Conservation (phyloP, 2,888 invertebrate genomes). For the Clistopyga incitator region DNA sequence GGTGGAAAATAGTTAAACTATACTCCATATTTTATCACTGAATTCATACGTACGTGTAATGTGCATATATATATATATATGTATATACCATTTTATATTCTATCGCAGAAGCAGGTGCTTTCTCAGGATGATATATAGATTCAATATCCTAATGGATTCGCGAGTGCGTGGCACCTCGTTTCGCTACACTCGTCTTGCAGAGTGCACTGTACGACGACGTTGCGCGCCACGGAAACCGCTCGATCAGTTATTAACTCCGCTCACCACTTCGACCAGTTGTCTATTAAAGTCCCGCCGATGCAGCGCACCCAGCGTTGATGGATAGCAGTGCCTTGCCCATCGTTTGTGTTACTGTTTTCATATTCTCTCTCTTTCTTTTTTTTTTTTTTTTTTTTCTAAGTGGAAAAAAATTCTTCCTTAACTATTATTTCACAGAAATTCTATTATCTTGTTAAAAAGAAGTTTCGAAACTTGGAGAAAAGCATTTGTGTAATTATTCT, state of each 20-base stretch:
- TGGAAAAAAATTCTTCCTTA: neutral
- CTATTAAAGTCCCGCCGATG: conserved; percentile 54
- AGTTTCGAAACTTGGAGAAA: neutral
- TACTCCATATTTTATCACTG: neutral
- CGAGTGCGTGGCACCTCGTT: conserved; percentile 53
- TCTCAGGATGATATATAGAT: conserved; percentile 47
- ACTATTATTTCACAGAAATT: neutral
- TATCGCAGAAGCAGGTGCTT: conserved; percentile 18
- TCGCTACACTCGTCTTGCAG: conserved; percentile 41
- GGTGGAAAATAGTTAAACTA: neutral
- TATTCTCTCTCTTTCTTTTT: too few relatives aligned
- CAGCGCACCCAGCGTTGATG: conserved; percentile 49
- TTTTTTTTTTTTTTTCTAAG: neutral
- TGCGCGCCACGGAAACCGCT: conserved; percentile 13
- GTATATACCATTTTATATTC: conserved; percentile 28
- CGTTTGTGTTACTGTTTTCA: conserved; percentile 1
- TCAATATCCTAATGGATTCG: conserved; percentile 71
- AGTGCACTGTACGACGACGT: conserved; percentile 11
- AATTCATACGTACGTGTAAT: neutral
- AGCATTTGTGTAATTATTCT: too few relatives aligned
- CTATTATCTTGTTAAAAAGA: too few relatives aligned
- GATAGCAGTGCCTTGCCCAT: conserved; percentile 28
- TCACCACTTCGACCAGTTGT: conserved; percentile 38
- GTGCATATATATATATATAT: too few relatives aligned
- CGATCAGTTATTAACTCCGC: conserved; percentile 52